Conservation (phyloP, 2,113 vertebrate species). For the Terrapene triunguis region DNA sequence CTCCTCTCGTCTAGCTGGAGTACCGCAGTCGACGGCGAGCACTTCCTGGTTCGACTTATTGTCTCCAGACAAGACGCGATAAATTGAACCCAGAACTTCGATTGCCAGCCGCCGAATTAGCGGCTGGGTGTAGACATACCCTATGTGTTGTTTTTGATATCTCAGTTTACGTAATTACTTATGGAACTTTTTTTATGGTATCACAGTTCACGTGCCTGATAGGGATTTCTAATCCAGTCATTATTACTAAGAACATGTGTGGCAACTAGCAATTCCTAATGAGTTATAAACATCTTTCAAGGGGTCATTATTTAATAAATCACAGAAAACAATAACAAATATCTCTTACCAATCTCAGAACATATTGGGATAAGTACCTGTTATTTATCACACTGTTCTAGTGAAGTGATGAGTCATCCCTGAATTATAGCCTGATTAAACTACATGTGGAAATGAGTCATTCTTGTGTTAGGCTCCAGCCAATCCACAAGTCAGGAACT, state of each 20-base stretch:
- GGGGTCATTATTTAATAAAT: neutral
- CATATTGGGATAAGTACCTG: neutral
- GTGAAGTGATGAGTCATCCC: neutral
- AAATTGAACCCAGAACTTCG: too few species aligned
- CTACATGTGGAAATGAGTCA: neutral
- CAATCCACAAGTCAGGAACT: neutral
- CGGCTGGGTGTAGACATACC: too few species aligned
- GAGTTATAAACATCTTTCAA: neutral
- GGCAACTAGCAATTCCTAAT: neutral
- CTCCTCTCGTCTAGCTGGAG: too few species aligned
- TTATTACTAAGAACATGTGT: neutral
- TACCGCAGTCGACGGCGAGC: too few species aligned
- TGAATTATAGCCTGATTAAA: neutral
- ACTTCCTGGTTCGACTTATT: too few species aligned
- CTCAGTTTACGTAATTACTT: neutral
- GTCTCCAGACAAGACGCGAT: too few species aligned
- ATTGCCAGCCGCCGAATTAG: too few species aligned
- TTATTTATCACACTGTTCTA: neutral
- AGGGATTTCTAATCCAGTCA: neutral
- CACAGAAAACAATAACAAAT: neutral
- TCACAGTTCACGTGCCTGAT: neutral
- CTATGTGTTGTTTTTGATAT: neutral
- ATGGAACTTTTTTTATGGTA: neutral
- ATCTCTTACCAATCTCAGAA: neutral
- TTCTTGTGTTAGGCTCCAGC: neutral